Percentiles rank a stretch among this genome's conserved stretches.
Evolutionary conservation across 1,140 invertebrate species (phyloP).

Genomic region (Heliconius nattereri): DNA sequence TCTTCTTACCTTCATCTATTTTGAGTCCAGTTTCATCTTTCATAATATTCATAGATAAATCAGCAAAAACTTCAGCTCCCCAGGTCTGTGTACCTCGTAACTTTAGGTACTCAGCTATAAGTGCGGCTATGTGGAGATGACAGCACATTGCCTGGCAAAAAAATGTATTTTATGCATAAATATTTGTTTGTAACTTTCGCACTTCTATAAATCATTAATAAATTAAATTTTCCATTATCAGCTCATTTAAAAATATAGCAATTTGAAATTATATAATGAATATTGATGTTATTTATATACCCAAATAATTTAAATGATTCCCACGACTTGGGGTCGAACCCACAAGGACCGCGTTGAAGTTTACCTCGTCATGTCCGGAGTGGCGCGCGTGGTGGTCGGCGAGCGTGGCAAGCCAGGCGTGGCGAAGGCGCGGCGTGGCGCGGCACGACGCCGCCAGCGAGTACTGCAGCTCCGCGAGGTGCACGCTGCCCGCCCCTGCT

Average conservation of each 20-base stretch:
- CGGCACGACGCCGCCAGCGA: constrained; percentile 97
- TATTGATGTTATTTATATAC: no score
- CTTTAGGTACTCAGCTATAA: constrained; percentile 95
- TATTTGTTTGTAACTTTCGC: no score
- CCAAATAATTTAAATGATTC: no score
- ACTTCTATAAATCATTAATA: no score
- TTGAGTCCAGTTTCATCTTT: constrained; percentile 91
- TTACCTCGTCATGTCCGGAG: constrained; percentile 86
- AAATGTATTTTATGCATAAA: background rate
- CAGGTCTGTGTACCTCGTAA: constrained; percentile 86
- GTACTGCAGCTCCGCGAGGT: constrained; percentile 95
- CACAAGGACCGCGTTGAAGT: background rate
- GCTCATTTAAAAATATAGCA: no score
- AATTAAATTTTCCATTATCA: no score
- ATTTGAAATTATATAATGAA: no score
- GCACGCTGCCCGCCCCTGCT: constrained; percentile 90
- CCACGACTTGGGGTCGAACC: no score
- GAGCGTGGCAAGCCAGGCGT: constrained; percentile 97
- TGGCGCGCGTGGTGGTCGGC: constrained; percentile 91
- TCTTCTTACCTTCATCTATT: constrained; percentile 86
- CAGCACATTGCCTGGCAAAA: constrained; percentile 89
- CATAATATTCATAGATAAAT: constrained; percentile 93
- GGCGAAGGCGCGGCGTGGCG: constrained; percentile 94
- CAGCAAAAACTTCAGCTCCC: constrained; percentile 91
- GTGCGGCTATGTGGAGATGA: constrained; percentile 94